Evolutionary conservation across 2,113 vertebrate species (phyloP).

Genomic region (Chlamydotis undulata): DNA sequence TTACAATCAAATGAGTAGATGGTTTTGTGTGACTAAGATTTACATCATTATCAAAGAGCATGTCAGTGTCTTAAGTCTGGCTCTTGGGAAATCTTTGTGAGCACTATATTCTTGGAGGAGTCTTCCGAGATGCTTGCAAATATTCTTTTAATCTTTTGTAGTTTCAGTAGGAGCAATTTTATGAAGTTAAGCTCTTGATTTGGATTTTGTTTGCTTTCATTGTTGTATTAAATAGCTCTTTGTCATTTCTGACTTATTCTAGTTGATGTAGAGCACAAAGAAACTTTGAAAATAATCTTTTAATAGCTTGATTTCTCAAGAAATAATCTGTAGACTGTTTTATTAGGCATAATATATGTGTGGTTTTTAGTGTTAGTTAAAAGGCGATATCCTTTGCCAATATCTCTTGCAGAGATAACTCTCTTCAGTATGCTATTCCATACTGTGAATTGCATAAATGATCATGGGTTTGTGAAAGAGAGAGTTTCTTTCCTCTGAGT

Average conservation of each 20-base stretch:
- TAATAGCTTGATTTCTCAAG: not conserved
- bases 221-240: not conserved
- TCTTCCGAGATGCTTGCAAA: not conserved
- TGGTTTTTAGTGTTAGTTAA: not conserved
- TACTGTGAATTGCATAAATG: not conserved
- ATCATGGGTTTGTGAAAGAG: not conserved
- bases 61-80: not conserved
- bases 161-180: not conserved
- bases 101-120: not conserved
- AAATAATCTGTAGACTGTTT: not conserved
- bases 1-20: slow-evolving; percentile 39
- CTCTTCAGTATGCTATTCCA: not conserved
- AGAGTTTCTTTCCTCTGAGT: not conserved
- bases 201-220: not conserved
- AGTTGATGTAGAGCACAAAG: not conserved
- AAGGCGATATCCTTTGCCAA: not conserved
- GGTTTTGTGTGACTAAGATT: slow-evolving; percentile 35
- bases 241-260: not conserved
- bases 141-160: not conserved
- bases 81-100: slow-evolving; percentile 1
- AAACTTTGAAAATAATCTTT: not conserved
- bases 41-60: not conserved
- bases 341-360: not conserved
- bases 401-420: not conserved
- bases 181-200: not conserved